Evolutionary conservation across 2,888 invertebrate genomes (phyloP).

Genomic region (Sarcophaga rosellei): DNA sequence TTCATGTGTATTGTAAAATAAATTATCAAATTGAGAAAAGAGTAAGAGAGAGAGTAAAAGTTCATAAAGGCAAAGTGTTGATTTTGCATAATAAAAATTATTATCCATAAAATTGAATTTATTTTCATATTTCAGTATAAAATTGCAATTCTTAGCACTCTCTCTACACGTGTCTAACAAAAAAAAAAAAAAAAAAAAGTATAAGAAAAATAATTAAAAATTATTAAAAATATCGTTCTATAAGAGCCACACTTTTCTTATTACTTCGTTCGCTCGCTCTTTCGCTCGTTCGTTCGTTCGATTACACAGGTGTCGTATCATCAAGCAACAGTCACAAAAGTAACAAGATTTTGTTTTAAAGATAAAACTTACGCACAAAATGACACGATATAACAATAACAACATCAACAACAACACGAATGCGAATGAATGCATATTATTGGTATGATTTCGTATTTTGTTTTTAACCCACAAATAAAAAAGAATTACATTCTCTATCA

Average conservation of each 20-base stretch:
- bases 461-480: slow-evolving; percentile 71
- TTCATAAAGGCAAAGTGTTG: slow-evolving; percentile 33
- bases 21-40: background rate
- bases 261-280: background rate
- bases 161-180: slow-evolving; percentile 12
- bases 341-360: slow-evolving; percentile 38
- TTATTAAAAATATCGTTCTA: slow-evolving; percentile 16
- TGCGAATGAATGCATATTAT: slow-evolving; percentile 79
- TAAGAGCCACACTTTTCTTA: slow-evolving; percentile 23
- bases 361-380: slow-evolving; percentile 60
- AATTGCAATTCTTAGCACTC: slow-evolving; percentile 16
- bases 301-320: slow-evolving; percentile 57
- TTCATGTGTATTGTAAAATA: background rate
- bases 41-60: slow-evolving; percentile 22
- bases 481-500: slow-evolving; percentile 54
- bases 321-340: slow-evolving; percentile 51
- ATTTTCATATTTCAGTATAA: slow-evolving; percentile 19
- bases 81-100: slow-evolving; percentile 25
- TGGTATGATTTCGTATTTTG: slow-evolving; percentile 81
- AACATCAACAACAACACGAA: slow-evolving; percentile 69
- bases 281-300: slow-evolving; percentile 12
- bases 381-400: slow-evolving; percentile 68
- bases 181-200: slow-evolving; percentile 31
- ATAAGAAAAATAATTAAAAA: slow-evolving; percentile 22
- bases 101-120: slow-evolving; percentile 21